phyloP scores from a whole-genome alignment of 2,888 invertebrate species.

The Geophilus truncorum region DNA sequence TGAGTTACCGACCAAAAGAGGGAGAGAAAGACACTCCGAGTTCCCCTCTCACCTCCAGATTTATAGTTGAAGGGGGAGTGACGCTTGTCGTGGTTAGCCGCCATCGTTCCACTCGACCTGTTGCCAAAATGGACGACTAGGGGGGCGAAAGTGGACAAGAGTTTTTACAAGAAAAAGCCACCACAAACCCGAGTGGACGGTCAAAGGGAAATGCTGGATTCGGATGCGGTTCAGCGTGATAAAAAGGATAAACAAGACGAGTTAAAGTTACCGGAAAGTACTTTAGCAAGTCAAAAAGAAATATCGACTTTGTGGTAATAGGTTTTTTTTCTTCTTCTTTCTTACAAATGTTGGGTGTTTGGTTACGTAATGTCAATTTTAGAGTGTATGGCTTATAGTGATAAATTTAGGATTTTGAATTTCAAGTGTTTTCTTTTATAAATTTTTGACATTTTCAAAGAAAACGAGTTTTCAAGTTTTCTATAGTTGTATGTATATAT shows the following conservation, averaged over 20 bases:
- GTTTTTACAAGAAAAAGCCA: not conserved
- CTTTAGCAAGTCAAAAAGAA: too few species aligned
- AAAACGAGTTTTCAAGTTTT: not conserved
- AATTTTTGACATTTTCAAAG: not conserved
- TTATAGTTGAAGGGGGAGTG: slow-evolving; percentile 10
- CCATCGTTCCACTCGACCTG: slow-evolving; percentile 3
- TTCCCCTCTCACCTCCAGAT: slow-evolving; percentile 2
- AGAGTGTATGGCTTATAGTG: too few species aligned
- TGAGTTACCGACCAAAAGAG: slow-evolving; percentile 15
- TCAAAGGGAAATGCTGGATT: not conserved
- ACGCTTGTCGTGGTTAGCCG: slow-evolving; percentile 14
- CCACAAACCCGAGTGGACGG: not conserved
- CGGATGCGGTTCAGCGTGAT: not conserved
- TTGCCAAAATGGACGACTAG: slow-evolving; percentile 8
- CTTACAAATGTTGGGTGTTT: too few species aligned
- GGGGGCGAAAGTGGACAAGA: not conserved
- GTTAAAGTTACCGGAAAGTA: too few species aligned
- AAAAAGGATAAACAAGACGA: not conserved
- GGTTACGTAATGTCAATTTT: too few species aligned
- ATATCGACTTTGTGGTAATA: too few species aligned
- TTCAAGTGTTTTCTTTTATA: not conserved
- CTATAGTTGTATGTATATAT: not conserved
- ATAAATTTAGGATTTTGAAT: not conserved
- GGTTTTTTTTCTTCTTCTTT: too few species aligned
- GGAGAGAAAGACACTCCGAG: slow-evolving; percentile 5